Evolutionary conservation across 2,797 vertebrate genomes (phyloP).

Genomic region (Lacerta viridis): DNA sequence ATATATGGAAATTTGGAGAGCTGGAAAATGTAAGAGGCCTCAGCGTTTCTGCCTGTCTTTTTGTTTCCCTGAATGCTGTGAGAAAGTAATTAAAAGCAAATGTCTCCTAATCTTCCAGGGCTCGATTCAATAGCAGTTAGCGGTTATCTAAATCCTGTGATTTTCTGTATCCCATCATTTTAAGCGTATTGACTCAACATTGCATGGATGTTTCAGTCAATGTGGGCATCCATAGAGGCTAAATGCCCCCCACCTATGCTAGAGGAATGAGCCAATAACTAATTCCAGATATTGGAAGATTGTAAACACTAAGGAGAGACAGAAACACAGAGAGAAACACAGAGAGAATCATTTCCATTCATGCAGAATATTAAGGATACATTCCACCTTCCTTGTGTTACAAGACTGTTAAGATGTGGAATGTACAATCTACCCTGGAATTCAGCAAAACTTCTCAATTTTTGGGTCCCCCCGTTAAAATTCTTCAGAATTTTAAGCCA

Average conservation of each 20-base stretch:
- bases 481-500: not conserved
- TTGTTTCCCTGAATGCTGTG: not conserved
- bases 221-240: constrained; percentile 36
- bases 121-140: constrained; percentile 45
- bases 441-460: not conserved
- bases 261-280: constrained; percentile 55
- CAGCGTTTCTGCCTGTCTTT: not conserved
- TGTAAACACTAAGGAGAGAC: constrained; percentile 52
- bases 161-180: constrained; percentile 42
- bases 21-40: not conserved
- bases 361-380: constrained; percentile 42
- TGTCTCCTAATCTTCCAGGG: constrained; percentile 36
- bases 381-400: not conserved
- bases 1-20: constrained; percentile 1
- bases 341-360: constrained; percentile 52
- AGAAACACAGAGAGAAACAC: constrained; percentile 50
- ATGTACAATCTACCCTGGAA: not conserved
- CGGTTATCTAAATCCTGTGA: constrained; percentile 62
- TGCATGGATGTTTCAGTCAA: constrained; percentile 45
- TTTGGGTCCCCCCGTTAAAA: not conserved
- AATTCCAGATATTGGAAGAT: constrained; percentile 61
- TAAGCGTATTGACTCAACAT: constrained; percentile 53
- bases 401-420: not conserved
- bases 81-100: constrained; percentile 56
- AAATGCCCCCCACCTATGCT: constrained; percentile 41